Evolutionary conservation across 2,113 vertebrate genomes (phyloP).

Genomic region (Eurypyga helias): DNA sequence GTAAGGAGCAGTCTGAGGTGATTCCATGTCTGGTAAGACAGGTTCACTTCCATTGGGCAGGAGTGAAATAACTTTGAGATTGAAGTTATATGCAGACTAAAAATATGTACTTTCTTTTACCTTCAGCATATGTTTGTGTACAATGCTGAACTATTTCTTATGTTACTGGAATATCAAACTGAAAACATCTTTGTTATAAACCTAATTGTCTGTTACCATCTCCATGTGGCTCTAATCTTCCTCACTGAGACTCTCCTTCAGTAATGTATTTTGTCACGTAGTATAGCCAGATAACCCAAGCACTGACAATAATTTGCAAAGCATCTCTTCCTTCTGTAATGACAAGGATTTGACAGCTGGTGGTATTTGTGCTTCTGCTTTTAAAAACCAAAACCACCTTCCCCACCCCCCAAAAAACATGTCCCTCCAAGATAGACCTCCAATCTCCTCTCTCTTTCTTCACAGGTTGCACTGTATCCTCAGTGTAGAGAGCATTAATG

Average conservation of each 20-base stretch:
- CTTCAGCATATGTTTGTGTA: not conserved
- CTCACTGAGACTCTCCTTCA: not conserved
- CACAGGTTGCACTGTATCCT: not conserved
- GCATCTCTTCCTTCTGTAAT: not conserved
- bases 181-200: not conserved
- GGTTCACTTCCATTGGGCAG: not conserved
- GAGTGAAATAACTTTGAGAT: not conserved
- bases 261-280: not conserved
- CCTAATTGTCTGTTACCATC: not conserved
- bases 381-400: not conserved
- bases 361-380: not conserved
- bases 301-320: not conserved
- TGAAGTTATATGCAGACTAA: not conserved
- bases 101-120: not conserved
- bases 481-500: not conserved
- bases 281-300: not conserved
- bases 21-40: not conserved
- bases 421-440: not conserved
- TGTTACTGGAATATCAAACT: not conserved
- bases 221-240: not conserved
- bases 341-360: not conserved
- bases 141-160: not conserved
- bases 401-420: rapidly evolving
- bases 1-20: not conserved
- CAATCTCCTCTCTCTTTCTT: not conserved